These are phyloP conservation scores for Pocillopora damicornis DNA, from an alignment of 64 coral and sea anemone genomes.

Conservation along the genomic window DNA sequence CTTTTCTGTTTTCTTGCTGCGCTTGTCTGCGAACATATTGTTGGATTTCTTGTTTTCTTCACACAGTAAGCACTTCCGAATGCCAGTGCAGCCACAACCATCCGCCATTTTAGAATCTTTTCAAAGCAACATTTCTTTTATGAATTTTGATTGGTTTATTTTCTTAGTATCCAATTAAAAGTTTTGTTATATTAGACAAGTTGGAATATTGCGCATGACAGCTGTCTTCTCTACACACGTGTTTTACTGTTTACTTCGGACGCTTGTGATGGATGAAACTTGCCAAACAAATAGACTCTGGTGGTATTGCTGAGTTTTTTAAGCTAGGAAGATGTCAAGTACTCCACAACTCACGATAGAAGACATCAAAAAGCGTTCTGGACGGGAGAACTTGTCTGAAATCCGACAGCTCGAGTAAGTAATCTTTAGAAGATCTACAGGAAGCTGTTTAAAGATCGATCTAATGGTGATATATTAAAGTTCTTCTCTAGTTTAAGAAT, in stretches of 20 bases:
- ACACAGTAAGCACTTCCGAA: slow-evolving; percentile 88
- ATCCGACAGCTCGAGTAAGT: slow-evolving; percentile 75
- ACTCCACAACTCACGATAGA: slow-evolving; percentile 51
- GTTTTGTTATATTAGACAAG: slow-evolving; percentile 14
- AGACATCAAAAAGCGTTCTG: slow-evolving; percentile 68
- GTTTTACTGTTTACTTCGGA: slow-evolving; percentile 13
- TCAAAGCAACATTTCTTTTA: slow-evolving; percentile 31
- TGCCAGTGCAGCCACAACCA: slow-evolving; percentile 71
- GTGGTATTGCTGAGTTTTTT: slow-evolving; percentile 5
- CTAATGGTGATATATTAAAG: too few species aligned
- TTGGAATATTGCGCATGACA: slow-evolving; percentile 54
- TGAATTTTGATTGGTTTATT: slow-evolving; percentile 46
- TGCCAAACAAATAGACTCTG: background rate
- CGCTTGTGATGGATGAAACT: background rate
- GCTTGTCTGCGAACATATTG: slow-evolving; percentile 13
- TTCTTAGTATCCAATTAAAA: slow-evolving; percentile 54
- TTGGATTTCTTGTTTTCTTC: slow-evolving; percentile 39
- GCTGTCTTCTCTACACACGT: slow-evolving; percentile 44
- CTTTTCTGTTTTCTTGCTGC: background rate
- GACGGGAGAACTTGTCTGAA: slow-evolving; percentile 70
- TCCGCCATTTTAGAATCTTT: slow-evolving; percentile 57
- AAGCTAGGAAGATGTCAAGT: slow-evolving; percentile 5
- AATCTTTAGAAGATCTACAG: background rate
- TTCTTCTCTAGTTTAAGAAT: too few species aligned
- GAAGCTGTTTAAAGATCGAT: background rate